phyloP scores from a whole-genome alignment of 64 coral and sea anemone genomes.

The Pocillopora damicornis region DNA sequence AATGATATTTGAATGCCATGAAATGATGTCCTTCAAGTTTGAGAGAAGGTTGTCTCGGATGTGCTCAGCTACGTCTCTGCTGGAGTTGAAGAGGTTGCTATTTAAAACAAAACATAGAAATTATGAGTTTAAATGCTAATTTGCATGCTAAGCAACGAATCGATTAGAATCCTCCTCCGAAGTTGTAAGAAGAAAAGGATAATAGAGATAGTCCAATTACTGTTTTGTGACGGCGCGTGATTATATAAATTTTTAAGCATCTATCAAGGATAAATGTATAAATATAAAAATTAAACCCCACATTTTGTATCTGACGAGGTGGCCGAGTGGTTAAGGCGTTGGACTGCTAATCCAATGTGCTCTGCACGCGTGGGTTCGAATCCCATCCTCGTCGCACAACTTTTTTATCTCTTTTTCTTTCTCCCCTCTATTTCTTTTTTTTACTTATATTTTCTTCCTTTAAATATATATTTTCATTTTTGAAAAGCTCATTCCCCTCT shows the following conservation, averaged over 20 bases:
- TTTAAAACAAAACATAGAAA: not conserved
- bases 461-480: not conserved
- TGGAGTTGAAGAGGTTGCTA: conserved; percentile 79
- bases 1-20: conserved; percentile 71
- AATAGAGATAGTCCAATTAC: too few species aligned
- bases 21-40: conserved; percentile 59
- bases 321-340: conserved; percentile 95
- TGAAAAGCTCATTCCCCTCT: too few species aligned
- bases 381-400: conserved; percentile 57
- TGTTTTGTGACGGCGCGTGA: too few species aligned
- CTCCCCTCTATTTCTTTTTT: too few species aligned
- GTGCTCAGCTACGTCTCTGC: conserved; percentile 58
- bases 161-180: too few species aligned
- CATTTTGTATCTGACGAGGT: conserved; percentile 34
- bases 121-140: not conserved
- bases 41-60: conserved; percentile 44
- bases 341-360: conserved; percentile 93
- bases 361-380: conserved; percentile 93
- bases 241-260: too few species aligned
- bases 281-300: too few species aligned
- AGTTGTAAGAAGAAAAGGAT: too few species aligned
- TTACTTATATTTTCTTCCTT: too few species aligned
- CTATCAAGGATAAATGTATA: too few species aligned
- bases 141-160: not conserved
- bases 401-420: too few species aligned